Evolutionary conservation across 2,888 invertebrate genomes (phyloP), one percentile per base, ranked within the genome.

Genomic region (Hirtodrosophila cameraria): DNA sequence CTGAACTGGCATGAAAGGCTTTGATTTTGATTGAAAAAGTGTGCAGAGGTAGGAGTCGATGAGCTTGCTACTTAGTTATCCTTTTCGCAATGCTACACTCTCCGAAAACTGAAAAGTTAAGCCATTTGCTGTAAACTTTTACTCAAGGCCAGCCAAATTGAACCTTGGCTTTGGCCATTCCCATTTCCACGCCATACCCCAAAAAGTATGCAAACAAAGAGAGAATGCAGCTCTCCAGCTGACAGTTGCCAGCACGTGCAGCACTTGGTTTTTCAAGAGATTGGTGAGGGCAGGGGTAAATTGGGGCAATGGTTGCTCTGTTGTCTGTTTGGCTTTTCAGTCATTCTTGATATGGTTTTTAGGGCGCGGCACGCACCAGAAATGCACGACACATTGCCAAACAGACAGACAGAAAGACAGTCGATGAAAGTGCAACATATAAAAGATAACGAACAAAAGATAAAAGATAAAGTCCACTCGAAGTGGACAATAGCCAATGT

Each of bases 351-450:
- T 53, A 50, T 53, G 46, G 68, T 23, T 54, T 59, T 35, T 23
- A 12, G 63, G 46, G 49, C 50, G 55, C 48, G 48, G 59, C 82
- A 74, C 83, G 75, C 69, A 57, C 39, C 38, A 33, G 23, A 54
- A 69, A 45, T 38, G 27, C 20, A 36, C 23, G 33, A 38, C 38
- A 58, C 54, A 69, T 54, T 62, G 31, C 39, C 55, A 58, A 31
- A 18, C 30, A n/a, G n/a, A n/a, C n/a, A n/a, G n/a, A n/a, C n/a
- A n/a, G n/a, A n/a, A n/a, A n/a, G n/a, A n/a, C n/a, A 48, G 46
- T 42, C 54, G 36, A 48, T 28, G 65, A 31, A 28, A 38, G 12
- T 45, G 43, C 36, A 49, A 30, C 53, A 33, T 50, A 28, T 46
- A 49, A 53, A 39, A 28, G 43, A 18, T 31, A 77, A 41, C 11